Conservation (phyloP, 2,888 invertebrate genomes). For the Dicranocentrus wangi region DNA sequence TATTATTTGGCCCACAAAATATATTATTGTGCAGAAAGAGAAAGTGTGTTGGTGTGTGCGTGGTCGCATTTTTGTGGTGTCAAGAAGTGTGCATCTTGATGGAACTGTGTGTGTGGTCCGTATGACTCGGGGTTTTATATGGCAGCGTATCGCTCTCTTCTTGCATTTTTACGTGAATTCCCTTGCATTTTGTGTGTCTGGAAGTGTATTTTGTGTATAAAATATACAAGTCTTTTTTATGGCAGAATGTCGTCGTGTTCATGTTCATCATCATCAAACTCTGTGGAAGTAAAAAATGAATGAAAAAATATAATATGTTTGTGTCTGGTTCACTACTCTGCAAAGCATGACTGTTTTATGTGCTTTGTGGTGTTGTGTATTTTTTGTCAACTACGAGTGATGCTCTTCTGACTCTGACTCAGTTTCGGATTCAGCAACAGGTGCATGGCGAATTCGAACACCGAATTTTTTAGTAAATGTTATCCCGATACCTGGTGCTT, state of each 20-base stretch:
- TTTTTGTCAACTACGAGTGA: constrained; percentile 10
- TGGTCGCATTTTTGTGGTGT: not conserved
- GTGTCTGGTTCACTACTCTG: too few relatives aligned
- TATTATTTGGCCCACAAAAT: too few relatives aligned
- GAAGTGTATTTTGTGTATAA: not conserved
- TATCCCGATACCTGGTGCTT: constrained; percentile 71
- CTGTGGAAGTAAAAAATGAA: not conserved
- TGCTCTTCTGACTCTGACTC: constrained; percentile 43
- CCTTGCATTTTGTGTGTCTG: not conserved
- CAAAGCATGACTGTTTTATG: too few relatives aligned
- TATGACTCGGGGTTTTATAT: too few relatives aligned
- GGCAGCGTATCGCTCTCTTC: too few relatives aligned
- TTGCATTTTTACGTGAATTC: not conserved
- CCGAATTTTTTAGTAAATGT: constrained; percentile 70
- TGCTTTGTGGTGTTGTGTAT: constrained; percentile 9
- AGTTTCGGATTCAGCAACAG: constrained; percentile 48
- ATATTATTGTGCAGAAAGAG: too few relatives aligned
- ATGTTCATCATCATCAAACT: constrained; percentile 11
- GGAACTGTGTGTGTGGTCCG: not conserved
- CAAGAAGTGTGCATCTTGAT: not conserved
- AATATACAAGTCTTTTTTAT: constrained; percentile 23
- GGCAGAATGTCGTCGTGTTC: constrained; percentile 10
- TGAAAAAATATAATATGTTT: too few relatives aligned
- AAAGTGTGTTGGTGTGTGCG: too few relatives aligned
- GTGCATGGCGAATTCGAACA: constrained; percentile 65